phyloP scores from a whole-genome alignment of 2,113 vertebrate species.

The Leucoraja erinaceus region DNA sequence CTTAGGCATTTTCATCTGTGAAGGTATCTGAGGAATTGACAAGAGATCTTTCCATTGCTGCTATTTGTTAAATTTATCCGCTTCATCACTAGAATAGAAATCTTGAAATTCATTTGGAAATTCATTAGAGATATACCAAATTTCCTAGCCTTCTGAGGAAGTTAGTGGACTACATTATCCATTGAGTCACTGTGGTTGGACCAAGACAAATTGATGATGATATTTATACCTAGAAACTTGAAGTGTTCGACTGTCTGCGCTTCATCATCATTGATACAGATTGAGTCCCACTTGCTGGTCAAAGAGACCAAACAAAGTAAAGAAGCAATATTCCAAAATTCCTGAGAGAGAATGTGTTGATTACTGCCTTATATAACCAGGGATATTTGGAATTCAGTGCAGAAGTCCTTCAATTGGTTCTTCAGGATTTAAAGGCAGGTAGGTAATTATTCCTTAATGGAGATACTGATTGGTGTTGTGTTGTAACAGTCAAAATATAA shows the following conservation, averaged over 20 bases:
- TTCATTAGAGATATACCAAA: too few species aligned
- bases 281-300: too few species aligned
- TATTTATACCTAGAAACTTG: too few species aligned
- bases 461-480: background rate
- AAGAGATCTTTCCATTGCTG: background rate
- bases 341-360: background rate
- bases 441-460: background rate
- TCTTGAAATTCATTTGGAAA: background rate
- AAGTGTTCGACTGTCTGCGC: too few species aligned
- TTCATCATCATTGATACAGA: too few species aligned
- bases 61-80: background rate
- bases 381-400: background rate
- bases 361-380: background rate
- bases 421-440: background rate
- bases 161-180: too few species aligned
- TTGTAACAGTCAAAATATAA: background rate
- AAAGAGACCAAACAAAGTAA: background rate
- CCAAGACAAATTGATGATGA: too few species aligned
- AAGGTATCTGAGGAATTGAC: background rate
- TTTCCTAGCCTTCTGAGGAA: too few species aligned
- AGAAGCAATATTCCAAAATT: background rate
- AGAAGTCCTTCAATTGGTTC: background rate
- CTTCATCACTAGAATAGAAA: background rate
- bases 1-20: background rate
- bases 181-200: too few species aligned